These are phyloP conservation scores for Tyrophagus putrescentiae DNA, from an alignment of 1,140 invertebrate genomes.

Conservation along the genomic window DNA sequence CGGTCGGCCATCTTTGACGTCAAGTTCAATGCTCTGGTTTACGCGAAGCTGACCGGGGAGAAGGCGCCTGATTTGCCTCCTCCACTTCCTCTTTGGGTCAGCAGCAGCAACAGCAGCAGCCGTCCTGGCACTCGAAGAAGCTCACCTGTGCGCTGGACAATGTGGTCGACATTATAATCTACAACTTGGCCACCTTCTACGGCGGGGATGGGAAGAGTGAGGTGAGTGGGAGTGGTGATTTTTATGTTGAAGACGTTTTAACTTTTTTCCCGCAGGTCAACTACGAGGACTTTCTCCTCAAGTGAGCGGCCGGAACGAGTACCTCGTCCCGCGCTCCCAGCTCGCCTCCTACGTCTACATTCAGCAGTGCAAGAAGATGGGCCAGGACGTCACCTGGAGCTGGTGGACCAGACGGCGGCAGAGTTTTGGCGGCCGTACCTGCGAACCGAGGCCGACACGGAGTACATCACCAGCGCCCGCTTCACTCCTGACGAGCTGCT, in stretches of 20 bases:
- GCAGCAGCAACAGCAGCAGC: too few relatives aligned
- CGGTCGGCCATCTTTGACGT: background rate
- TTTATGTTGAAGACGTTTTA: background rate
- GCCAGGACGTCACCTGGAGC: constrained; percentile 69
- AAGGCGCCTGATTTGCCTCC: too few relatives aligned
- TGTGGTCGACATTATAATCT: constrained; percentile 68
- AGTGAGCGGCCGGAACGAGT: constrained; percentile 66
- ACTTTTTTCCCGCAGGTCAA: constrained; percentile 19
- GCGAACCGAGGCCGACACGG: constrained; percentile 42
- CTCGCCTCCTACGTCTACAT: constrained; percentile 82
- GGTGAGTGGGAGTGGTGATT: too few relatives aligned
- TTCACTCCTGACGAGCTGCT: constrained; percentile 24
- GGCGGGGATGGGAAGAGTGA: too few relatives aligned
- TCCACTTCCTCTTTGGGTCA: too few relatives aligned
- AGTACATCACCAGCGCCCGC: constrained; percentile 4
- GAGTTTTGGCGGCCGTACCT: constrained; percentile 45
- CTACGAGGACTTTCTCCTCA: constrained; percentile 31
- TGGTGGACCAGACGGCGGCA: constrained; percentile 39
- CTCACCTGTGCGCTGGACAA: constrained; percentile 76
- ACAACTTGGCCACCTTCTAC: too few relatives aligned
- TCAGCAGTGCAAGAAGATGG: constrained; percentile 80
- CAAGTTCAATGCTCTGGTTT: constrained; percentile 6
- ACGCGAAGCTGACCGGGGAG: background rate
- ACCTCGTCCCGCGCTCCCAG: constrained; percentile 46
- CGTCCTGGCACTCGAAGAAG: constrained; percentile 48